A percentile compares a stretch with the other conserved stretches of the same genome.
Conservation (phyloP, 2,113 vertebrate genomes). For the Hucho hucho region DNA sequence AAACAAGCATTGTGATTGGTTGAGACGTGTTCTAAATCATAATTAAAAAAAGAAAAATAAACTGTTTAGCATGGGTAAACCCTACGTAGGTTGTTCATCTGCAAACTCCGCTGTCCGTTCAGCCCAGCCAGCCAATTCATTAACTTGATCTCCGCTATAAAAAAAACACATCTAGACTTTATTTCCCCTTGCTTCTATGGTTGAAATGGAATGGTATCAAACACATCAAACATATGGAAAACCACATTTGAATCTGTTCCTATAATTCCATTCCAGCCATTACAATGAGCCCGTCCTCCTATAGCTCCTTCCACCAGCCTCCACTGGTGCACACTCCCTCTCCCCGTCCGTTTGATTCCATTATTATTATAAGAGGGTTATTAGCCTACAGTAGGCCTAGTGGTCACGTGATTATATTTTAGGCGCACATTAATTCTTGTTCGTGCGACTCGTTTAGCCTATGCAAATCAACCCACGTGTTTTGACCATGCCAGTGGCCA, state of each 20-base stretch:
- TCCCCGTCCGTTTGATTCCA: conserved; percentile 41
- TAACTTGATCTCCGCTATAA: too few relatives aligned
- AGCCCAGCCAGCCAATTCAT: too few relatives aligned
- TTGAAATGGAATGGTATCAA: too few relatives aligned
- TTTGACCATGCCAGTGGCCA: conserved; percentile 30
- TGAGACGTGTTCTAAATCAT: too few relatives aligned
- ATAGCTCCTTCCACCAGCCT: not conserved
- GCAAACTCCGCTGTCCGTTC: too few relatives aligned
- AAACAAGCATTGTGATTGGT: too few relatives aligned
- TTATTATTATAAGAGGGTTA: not conserved
- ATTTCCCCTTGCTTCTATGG: too few relatives aligned
- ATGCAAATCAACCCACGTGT: conserved; percentile 44
- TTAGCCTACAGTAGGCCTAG: not conserved
- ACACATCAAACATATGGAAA: too few relatives aligned
- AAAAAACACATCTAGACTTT: too few relatives aligned
- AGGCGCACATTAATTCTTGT: not conserved
- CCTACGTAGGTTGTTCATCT: too few relatives aligned
- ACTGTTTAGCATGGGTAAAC: too few relatives aligned
- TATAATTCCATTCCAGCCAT: not conserved
- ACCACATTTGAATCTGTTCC: not conserved
- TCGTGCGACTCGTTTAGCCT: not conserved
- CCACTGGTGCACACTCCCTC: conserved; percentile 19
- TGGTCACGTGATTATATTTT: not conserved
- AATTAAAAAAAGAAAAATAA: too few relatives aligned
- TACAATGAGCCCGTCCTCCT: not conserved